Conservation (phyloP, 2,113 vertebrate species). For the Rhynchomys soricoides region DNA sequence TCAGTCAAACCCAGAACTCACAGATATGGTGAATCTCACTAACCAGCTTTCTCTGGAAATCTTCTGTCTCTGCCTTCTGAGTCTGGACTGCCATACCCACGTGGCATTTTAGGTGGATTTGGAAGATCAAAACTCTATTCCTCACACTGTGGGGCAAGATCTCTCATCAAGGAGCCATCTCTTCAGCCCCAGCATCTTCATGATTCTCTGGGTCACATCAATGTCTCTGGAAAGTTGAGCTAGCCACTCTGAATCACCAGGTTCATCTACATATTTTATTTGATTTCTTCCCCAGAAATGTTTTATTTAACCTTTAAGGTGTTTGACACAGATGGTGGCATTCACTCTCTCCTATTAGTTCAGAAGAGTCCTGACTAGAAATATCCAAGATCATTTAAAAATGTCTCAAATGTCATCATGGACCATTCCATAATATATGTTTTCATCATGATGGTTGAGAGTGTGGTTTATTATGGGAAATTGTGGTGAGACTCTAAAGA, state of each 20-base stretch:
- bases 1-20: not conserved
- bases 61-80: not conserved
- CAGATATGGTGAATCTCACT: not conserved
- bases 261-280: not conserved
- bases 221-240: not conserved
- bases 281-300: not conserved
- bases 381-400: conserved; percentile 1
- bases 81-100: not conserved
- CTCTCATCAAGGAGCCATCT: not conserved
- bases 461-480: accelerated
- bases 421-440: not conserved
- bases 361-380: not conserved
- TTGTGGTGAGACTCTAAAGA: not conserved
- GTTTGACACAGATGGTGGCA: not conserved
- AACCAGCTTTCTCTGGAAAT: not conserved
- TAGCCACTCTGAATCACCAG: not conserved
- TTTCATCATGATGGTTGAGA: not conserved
- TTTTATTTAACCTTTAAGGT: not conserved
- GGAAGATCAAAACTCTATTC: not conserved
- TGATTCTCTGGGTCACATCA: too few species aligned
- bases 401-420: not conserved
- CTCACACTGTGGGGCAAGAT: not conserved
- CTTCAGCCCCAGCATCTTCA: not conserved
- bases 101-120: not conserved
- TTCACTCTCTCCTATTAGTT: not conserved